Evolutionary conservation across 1,140 invertebrate species (phyloP).

Genomic region (Lamellibrachia luymesi): DNA sequence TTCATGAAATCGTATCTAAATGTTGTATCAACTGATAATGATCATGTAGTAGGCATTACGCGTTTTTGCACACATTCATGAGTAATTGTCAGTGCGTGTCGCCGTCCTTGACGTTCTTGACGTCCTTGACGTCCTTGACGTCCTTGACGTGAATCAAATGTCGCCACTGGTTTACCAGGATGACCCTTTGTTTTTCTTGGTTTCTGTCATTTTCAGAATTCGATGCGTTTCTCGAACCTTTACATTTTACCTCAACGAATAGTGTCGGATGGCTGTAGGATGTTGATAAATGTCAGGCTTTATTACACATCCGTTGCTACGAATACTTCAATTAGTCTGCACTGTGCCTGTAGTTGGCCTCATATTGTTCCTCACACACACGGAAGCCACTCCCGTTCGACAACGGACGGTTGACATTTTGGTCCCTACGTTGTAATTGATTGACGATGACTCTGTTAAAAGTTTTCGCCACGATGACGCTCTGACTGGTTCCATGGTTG

Average conservation of each 20-base stretch:
- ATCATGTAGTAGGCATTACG: not conserved
- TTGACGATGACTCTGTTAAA: not conserved
- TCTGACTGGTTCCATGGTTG: not conserved
- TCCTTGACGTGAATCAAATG: too few species aligned
- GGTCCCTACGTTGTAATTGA: not conserved
- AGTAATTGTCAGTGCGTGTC: not conserved
- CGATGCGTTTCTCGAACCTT: not conserved
- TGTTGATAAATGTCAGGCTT: not conserved
- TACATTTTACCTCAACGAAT: not conserved
- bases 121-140: too few species aligned
- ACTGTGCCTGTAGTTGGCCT: not conserved
- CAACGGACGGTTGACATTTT: not conserved
- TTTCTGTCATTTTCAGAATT: not conserved
- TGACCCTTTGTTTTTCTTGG: too few species aligned
- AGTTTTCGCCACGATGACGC: not conserved
- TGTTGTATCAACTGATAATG: not conserved
- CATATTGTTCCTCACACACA: not conserved
- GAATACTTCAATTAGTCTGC: constrained; percentile 1
- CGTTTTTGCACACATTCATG: not conserved
- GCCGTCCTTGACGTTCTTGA: too few species aligned
- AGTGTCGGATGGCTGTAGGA: not conserved
- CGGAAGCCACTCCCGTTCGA: not conserved
- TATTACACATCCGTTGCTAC: not conserved
- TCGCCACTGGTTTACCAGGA: too few species aligned
- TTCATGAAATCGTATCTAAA: not conserved